phyloP scores from a whole-genome alignment of 1,140 invertebrate genomes.

The Cydia strobilella region DNA sequence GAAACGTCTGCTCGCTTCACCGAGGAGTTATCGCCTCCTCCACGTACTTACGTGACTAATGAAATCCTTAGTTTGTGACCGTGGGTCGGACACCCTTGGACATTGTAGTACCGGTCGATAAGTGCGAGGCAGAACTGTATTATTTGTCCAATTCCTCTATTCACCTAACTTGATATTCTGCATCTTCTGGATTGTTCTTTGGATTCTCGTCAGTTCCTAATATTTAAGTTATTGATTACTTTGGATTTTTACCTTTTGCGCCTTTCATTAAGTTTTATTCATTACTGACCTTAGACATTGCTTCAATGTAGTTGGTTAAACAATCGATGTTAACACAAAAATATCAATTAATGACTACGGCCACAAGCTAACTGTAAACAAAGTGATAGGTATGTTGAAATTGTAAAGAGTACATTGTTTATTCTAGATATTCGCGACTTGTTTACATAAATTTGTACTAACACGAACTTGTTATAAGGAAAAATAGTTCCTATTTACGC shows the following conservation, averaged over 20 bases:
- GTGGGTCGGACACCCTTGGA: slow-evolving; percentile 2
- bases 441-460: not conserved
- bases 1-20: slow-evolving; percentile 4
- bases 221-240: not conserved
- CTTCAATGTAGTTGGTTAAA: not conserved
- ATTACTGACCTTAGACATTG: not conserved
- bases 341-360: not conserved
- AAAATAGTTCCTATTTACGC: not conserved
- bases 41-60: slow-evolving; percentile 3
- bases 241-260: not conserved
- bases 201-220: not conserved
- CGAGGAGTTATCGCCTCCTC: slow-evolving; percentile 4
- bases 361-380: slow-evolving; percentile 1
- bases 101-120: slow-evolving; percentile 12
- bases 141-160: not conserved
- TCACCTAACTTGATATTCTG: not conserved
- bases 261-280: not conserved
- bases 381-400: slow-evolving; percentile 8
- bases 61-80: slow-evolving; percentile 14
- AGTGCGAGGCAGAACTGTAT: not conserved
- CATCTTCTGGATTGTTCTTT: slow-evolving; percentile 1
- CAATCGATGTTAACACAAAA: not conserved
- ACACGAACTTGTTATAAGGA: not conserved
- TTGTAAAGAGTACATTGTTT: slow-evolving; percentile 1
- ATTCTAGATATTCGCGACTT: slow-evolving; percentile 18